Percentiles rank a stretch among this genome's conserved stretches.
phyloP scores from a whole-genome alignment of 2,888 invertebrate species.

The Mythimna ferrago region DNA sequence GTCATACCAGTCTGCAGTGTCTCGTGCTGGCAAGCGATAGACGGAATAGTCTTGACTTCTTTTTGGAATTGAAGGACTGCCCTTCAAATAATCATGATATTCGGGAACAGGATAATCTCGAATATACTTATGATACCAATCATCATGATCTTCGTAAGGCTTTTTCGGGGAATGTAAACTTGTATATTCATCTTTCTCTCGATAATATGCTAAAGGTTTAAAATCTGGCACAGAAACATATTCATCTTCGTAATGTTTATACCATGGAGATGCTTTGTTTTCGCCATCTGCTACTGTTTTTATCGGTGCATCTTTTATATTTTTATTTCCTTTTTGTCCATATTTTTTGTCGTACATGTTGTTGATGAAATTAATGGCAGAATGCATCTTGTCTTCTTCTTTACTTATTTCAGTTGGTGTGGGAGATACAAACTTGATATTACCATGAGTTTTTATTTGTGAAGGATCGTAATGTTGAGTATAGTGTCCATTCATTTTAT shows the following conservation, averaged over 20 bases:
- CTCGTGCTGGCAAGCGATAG: constrained; percentile 20
- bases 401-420: constrained; percentile 8
- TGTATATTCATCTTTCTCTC: constrained; percentile 14
- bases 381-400: constrained; percentile 28
- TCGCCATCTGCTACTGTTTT: constrained; percentile 14
- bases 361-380: constrained; percentile 50
- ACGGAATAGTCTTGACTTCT: constrained; percentile 23
- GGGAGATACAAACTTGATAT: background rate
- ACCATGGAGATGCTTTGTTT: constrained; percentile 16
- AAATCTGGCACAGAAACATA: constrained; percentile 26
- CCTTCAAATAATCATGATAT: constrained; percentile 41
- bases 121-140: constrained; percentile 41
- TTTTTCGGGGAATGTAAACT: constrained; percentile 26
- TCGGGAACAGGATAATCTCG: constrained; percentile 42
- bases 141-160: constrained; percentile 15
- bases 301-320: constrained; percentile 7
- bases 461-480: constrained; percentile 9
- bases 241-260: constrained; percentile 36
- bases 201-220: constrained; percentile 26
- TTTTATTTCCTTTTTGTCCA: constrained; percentile 3
- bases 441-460: constrained; percentile 3
- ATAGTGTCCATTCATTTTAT: constrained; percentile 53
- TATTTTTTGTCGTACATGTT: constrained; percentile 33
- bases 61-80: constrained; percentile 34
- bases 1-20: constrained; percentile 35